Base-by-base conservation (phyloP, 2,113 vertebrate genomes). In the Paramisgurnus dabryanus region DNA sequence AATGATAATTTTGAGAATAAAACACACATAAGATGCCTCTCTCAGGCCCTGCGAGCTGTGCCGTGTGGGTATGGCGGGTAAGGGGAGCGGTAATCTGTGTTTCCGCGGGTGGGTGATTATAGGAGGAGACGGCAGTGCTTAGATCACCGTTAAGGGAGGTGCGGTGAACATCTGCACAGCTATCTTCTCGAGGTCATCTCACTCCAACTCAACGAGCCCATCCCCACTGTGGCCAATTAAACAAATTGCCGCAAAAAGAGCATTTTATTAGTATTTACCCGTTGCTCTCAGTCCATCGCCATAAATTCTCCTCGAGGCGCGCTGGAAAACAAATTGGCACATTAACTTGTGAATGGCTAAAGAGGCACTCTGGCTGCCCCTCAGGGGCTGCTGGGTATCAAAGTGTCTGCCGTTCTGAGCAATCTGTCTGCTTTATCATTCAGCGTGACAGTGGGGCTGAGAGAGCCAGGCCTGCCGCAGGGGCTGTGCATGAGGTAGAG, bases 211-310 rank as follows among this genome's bases (percentile, higher is more conserved):
- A 10, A 88, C 81, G 83, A 80, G 90, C 88, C 90, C 87, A 80
- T 94, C 90, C 94, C 95, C 95, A 94, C 93, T 93, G 94, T 94
- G 95, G 94, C 94, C 95, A 96, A 97, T 96, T 96, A 96, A 95
- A 93, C 94, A 93, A 94, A 96, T 94, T 95, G 95, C 92, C 92
- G 91, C 91, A 94, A 95, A 96, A 93, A 94, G 89, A 95, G 91
- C 92, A 93, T 96, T 98, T 97, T 96, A 96, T 98, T 95, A 95
- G 95, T 93, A 93, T 95, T 95, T 94, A 94, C 94, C 93, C 92
- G 91, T 86, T 93, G 94, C 94, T 91, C 86, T 80, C 90, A 75
- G 82, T 90, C 89, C 88, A 89, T 89, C 82, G 93, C 91, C 87
- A 95, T 97, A 96, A 95, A 96, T 96, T 95, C 85, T 95, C 93